A percentile compares a stretch with the other conserved stretches of the same genome.
These are phyloP conservation scores for Anhinga rufa DNA, from an alignment of 2,113 vertebrate species.

Conservation along the genomic window DNA sequence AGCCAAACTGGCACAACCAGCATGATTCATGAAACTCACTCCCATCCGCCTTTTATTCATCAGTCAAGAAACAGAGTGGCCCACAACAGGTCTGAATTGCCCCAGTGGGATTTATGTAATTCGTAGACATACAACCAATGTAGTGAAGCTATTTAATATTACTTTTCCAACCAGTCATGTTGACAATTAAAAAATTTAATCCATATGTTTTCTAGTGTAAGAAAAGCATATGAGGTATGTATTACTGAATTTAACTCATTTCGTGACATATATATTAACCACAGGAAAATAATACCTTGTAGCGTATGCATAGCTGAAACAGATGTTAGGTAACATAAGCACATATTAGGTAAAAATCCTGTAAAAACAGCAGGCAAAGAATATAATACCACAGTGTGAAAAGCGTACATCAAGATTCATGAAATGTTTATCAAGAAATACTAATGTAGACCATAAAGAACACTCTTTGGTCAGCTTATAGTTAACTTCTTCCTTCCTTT, in stretches of 20 bases:
- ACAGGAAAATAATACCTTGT: background rate
- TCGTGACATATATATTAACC: background rate
- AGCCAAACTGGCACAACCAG: background rate
- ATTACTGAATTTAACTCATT: background rate
- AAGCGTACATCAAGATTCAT: background rate
- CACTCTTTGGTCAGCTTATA: background rate
- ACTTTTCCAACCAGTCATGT: background rate
- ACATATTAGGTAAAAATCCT: background rate
- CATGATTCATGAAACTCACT: background rate
- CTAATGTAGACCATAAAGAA: background rate
- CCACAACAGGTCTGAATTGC: background rate
- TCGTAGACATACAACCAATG: background rate
- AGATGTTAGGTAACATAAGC: background rate
- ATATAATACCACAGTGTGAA: accelerated
- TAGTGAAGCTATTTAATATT: background rate
- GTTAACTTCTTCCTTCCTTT: background rate
- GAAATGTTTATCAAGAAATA: background rate
- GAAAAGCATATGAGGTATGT: background rate
- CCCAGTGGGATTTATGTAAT: background rate
- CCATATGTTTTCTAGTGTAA: background rate
- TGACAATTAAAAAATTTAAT: background rate
- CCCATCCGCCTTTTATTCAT: background rate
- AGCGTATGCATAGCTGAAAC: background rate
- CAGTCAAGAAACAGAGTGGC: background rate
- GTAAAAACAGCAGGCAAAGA: background rate